A percentile compares a stretch with the other conserved stretches of the same genome.
Conservation (phyloP, 2,888 invertebrate species). For the Stegophylla sp. region DNA sequence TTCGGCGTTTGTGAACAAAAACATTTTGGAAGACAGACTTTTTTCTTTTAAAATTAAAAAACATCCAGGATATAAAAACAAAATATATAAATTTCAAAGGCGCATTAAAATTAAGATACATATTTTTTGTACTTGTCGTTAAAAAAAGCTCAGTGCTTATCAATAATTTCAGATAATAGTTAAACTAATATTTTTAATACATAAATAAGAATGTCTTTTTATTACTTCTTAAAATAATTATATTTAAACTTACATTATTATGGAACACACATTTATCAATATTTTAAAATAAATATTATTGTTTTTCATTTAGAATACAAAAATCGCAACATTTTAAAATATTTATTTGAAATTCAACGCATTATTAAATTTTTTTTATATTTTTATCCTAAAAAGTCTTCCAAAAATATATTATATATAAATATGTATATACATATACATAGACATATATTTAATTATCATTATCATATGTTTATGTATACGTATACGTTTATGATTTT, state of each 20-base stretch:
- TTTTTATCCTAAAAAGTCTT: conserved; percentile 52
- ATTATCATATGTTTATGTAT: not conserved
- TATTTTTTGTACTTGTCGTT: conserved; percentile 58
- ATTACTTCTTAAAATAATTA: conserved; percentile 49
- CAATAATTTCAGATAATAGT: conserved; percentile 51
- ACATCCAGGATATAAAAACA: conserved; percentile 5
- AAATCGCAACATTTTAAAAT: conserved; percentile 58
- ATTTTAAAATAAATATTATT: conserved; percentile 43
- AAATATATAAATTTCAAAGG: conserved; percentile 33
- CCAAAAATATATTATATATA: conserved; percentile 55
- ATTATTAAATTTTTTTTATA: conserved; percentile 53
- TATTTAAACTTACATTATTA: conserved; percentile 39
- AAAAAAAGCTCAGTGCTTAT: conserved; percentile 54
- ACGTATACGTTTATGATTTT: conserved; percentile 30
- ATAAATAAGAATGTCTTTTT: conserved; percentile 33
- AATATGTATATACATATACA: conserved; percentile 1
- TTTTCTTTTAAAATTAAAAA: conserved; percentile 24
- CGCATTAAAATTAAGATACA: conserved; percentile 50
- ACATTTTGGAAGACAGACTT: conserved; percentile 55
- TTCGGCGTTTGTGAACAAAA: conserved; percentile 28
- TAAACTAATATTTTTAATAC: conserved; percentile 22
- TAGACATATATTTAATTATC: not conserved
- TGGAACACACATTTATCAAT: conserved; percentile 53
- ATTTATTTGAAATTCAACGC: conserved; percentile 58
- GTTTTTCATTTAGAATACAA: conserved; percentile 55